Evolutionary conservation across 1,140 invertebrate species (phyloP).

Genomic region (Dysdera silvatica): DNA sequence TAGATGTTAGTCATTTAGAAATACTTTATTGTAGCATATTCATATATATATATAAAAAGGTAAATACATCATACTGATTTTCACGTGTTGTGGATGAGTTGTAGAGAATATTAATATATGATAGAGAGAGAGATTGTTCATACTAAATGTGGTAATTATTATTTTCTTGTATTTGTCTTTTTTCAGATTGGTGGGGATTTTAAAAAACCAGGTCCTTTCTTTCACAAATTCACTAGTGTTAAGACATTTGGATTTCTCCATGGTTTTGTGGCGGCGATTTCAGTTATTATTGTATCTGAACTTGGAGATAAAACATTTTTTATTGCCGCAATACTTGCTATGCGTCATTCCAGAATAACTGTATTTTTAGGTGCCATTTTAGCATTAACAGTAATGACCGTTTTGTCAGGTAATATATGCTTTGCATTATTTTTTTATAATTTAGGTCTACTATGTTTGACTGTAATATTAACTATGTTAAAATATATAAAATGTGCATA

Average conservation of each 20-base stretch:
- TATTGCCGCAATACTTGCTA: slow-evolving; percentile 98
- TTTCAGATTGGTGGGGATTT: slow-evolving; percentile 28
- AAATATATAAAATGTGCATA: neutral
- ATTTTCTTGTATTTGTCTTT: neutral
- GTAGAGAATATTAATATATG: too few species aligned
- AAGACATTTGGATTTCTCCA: slow-evolving; percentile 69
- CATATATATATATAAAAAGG: too few species aligned
- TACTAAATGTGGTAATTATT: too few species aligned
- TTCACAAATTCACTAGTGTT: slow-evolving; percentile 13
- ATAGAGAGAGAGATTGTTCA: too few species aligned
- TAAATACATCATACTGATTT: too few species aligned
- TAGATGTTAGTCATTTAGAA: too few species aligned
- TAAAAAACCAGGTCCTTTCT: slow-evolving; percentile 18
- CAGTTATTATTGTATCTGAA: slow-evolving; percentile 95
- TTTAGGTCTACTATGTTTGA: neutral
- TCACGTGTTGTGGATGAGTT: too few species aligned
- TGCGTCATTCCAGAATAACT: slow-evolving; percentile 86
- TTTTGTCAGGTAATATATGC: slow-evolving; percentile 59
- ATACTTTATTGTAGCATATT: too few species aligned
- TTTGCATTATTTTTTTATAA: neutral
- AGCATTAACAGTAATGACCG: slow-evolving; percentile 88
- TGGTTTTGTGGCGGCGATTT: slow-evolving; percentile 87
- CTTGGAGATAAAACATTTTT: slow-evolving; percentile 99
- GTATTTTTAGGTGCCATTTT: slow-evolving; percentile 89
- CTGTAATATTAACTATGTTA: neutral